phyloP scores from a whole-genome alignment of 2,113 vertebrate genomes.

The Myotis yumanensis region DNA sequence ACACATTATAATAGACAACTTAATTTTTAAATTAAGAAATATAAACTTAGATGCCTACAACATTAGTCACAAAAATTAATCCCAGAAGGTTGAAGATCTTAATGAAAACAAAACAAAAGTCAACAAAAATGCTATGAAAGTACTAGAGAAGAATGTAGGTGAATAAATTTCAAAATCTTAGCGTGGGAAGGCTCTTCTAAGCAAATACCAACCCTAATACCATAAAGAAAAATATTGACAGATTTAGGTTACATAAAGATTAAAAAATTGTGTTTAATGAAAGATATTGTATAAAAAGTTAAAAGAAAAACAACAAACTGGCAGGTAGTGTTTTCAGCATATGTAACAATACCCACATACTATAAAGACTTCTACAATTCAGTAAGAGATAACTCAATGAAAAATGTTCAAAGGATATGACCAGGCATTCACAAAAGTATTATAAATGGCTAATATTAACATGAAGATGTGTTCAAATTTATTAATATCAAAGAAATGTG shows the following conservation, averaged over 20 bases:
- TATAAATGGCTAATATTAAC: background rate
- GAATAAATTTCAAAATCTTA: slow-evolving; percentile 1
- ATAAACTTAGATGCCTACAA: background rate
- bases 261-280: slow-evolving; percentile 10
- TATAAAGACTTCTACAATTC: background rate
- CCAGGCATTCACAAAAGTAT: background rate
- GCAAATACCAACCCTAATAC: background rate
- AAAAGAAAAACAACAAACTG: background rate
- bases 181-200: background rate
- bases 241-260: background rate
- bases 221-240: slow-evolving; percentile 20
- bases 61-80: slow-evolving; percentile 35
- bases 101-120: background rate
- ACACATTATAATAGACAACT: background rate
- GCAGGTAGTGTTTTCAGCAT: background rate
- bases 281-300: background rate
- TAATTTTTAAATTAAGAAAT: slow-evolving; percentile 48
- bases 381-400: background rate
- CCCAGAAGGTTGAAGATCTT: background rate
- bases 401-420: background rate
- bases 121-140: background rate
- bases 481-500: background rate
- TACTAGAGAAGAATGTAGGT: slow-evolving; percentile 21
- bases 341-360: background rate
- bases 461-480: background rate